phyloP scores from a whole-genome alignment of 2,888 invertebrate genomes.

The Eremobia ochroleuca region DNA sequence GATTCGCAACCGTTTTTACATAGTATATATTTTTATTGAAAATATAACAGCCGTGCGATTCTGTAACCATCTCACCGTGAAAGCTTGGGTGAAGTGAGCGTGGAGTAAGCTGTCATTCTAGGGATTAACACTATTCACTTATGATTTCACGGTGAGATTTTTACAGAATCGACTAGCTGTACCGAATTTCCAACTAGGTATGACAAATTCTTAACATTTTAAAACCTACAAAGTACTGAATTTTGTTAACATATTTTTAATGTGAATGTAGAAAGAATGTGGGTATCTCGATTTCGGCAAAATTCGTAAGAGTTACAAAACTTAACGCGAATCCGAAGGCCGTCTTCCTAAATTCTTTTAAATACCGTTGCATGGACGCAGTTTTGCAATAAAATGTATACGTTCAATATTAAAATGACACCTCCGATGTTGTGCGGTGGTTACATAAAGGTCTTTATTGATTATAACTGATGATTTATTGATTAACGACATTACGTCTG shows the following conservation, averaged over 20 bases:
- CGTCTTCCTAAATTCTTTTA: constrained; percentile 23
- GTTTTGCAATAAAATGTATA: constrained; percentile 19
- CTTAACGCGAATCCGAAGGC: constrained; percentile 43
- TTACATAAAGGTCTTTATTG: neutral
- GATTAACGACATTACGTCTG: neutral
- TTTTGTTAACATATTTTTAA: neutral
- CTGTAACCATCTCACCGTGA: too few relatives aligned
- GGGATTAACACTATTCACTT: too few relatives aligned
- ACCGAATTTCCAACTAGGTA: neutral
- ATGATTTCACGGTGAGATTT: too few relatives aligned
- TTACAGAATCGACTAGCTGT: too few relatives aligned
- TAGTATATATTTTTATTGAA: too few relatives aligned
- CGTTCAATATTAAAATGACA: constrained; percentile 32
- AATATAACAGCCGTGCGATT: too few relatives aligned
- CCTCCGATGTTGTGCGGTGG: constrained; percentile 5
- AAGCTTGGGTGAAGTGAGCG: too few relatives aligned
- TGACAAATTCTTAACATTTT: neutral
- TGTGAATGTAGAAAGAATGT: neutral
- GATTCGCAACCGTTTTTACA: too few relatives aligned
- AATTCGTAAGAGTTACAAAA: constrained; percentile 30
- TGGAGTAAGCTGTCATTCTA: too few relatives aligned
- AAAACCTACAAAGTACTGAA: neutral
- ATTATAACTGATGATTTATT: neutral
- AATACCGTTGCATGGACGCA: constrained; percentile 3
- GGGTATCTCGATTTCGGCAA: constrained; percentile 15